phyloP scores from a whole-genome alignment of 2,888 invertebrate genomes.

The Cecidostiba fungosa region DNA sequence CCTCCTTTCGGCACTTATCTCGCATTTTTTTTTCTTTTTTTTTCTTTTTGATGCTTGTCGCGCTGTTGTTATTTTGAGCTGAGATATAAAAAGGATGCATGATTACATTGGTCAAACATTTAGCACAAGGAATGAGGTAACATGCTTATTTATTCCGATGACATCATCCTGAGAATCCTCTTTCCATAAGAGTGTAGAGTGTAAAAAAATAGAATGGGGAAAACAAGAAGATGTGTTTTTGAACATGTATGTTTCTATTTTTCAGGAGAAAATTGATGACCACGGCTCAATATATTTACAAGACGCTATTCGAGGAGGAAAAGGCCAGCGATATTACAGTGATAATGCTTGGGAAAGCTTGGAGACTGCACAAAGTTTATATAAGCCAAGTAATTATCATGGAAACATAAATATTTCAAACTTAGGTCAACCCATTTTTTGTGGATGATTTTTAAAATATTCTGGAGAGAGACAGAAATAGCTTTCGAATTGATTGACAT shows the following conservation, averaged over 20 bases:
- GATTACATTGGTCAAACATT: slow-evolving; percentile 48
- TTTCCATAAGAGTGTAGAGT: slow-evolving; percentile 48
- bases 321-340: slow-evolving; percentile 89
- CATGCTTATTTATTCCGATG: slow-evolving; percentile 58
- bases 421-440: background rate
- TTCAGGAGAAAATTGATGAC: slow-evolving; percentile 85
- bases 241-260: slow-evolving; percentile 47
- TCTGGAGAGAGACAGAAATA: background rate
- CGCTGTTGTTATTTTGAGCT: background rate
- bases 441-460: background rate
- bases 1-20: background rate
- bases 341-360: slow-evolving; percentile 86
- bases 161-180: slow-evolving; percentile 58
- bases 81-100: background rate
- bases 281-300: slow-evolving; percentile 90
- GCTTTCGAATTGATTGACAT: background rate
- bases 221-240: slow-evolving; percentile 1
- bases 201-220: background rate
- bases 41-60: background rate
- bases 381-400: slow-evolving; percentile 84
- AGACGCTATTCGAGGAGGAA: slow-evolving; percentile 88
- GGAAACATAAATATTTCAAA: background rate
- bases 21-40: background rate
- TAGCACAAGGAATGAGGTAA: slow-evolving; percentile 42
- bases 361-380: slow-evolving; percentile 90